Base-by-base conservation (phyloP, 2,888 invertebrate species). In the Ormyrus nitidulus region DNA sequence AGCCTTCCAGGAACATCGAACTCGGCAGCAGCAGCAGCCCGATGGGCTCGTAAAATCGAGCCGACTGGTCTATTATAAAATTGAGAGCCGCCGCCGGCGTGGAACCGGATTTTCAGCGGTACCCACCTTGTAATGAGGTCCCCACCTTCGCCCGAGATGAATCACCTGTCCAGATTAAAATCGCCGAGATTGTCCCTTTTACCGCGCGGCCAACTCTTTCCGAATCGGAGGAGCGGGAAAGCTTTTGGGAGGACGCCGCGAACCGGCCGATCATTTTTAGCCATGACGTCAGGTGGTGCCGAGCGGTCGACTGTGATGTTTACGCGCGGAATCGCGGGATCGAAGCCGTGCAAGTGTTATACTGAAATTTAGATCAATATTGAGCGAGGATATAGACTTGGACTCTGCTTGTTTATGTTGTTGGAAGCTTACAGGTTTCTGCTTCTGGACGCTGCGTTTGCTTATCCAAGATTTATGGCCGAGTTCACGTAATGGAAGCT, bases 231-330 rank as follows among this genome's bases (percentile, higher is more conserved):
- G 34, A 59, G 56, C 49, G 48, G 62, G n/a, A 13, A 10, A n/a
- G 13, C 13, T 46, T 9, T 53, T 19, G 10, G 62, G 44, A 44
- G 51, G 44, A 34, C 34, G 34, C 34, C 19, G 19, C 13, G 13
- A 13, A 0, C 48, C 10, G 8, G 34, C 48, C 19, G 10, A n/a
- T n/a, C 79, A 58, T 51, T 73, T 74, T 74, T 74, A 69, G 79
- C 56, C 9, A 51, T 74, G 74, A 79, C 74, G 69, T 72, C 79
- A 74, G 62, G 49, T 13, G 51, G 7, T 19, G 13, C 9, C 44
- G 34, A 34, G 34, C 34, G 34, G 3, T 34, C 34, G 34, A 4
- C 66, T 66, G 13, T 49, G 49, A 7, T 19, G 59, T 59, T 59
- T 59, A 59, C 34, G 34, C 34, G 34, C 34, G 34, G 34, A 34